Base-by-base conservation (phyloP, 2,113 vertebrate genomes). In the Rhinopomastus cyanomelas region DNA sequence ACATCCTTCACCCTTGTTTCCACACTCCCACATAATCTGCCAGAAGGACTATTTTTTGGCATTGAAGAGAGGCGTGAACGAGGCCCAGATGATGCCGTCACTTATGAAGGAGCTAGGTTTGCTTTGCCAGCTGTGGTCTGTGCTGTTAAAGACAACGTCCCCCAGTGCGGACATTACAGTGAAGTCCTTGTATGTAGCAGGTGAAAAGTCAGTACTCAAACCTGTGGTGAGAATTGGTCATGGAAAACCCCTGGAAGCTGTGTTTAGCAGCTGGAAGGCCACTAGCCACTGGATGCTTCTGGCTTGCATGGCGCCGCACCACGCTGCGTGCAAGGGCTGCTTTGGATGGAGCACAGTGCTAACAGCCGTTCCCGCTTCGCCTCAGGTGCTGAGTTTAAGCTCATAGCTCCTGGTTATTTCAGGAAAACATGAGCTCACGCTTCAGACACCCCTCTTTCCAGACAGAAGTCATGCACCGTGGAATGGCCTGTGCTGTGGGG, bases 161-260 rank as follows among this genome's bases (percentile, higher is more conserved):
- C 19, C 34, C 0, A 0, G 51, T 16, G 67, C 7, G 48, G 67
- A 87, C 6, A 1, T 72, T 84, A 94, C 81, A 96, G 86, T 52
- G 9, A 84, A 85, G 84, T 52, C 79, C 90, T 95, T 91, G 62
- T 94, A 32, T 92, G 76, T 42, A 94, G 79, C 87, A 92, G 87
- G 91, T 95, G 94, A 88, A 81, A 93, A 92, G 66, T 56, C 60
- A 80, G 6, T 18, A 10, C 65, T 67, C 7, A 8, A 42, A 51
- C 62, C 87, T 78, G 78, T 15, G 71, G 90, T 23, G 53, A 93
- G 73, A 53, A 93, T 85, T 88, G 78, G 85, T 97, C 66, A 94
- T 92, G 90, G 93, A 96, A 96, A 97, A 95, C 57, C 62, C 61
- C 27, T 91, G 88, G 88, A 86, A 94, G 92, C 82, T 95, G 89